Conservation (phyloP, 2,113 vertebrate genomes). For the Opisthocomus hoazin region DNA sequence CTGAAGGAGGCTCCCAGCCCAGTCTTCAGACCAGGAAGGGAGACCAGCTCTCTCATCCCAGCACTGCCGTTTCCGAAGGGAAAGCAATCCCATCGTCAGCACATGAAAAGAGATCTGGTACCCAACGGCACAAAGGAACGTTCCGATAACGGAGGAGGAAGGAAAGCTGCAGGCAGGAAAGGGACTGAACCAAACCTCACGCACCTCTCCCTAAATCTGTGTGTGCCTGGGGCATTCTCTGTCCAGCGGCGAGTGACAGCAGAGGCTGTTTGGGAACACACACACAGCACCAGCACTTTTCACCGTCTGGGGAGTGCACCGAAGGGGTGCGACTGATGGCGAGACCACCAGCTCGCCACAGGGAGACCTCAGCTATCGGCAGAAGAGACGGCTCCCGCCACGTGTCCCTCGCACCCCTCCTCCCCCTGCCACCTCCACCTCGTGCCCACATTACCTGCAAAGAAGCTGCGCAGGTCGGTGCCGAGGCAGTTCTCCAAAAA, state of each 20-base stretch:
- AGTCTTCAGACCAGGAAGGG: background rate
- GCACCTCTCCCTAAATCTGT: background rate
- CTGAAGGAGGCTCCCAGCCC: background rate
- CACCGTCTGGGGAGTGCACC: background rate
- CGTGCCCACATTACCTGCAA: slow-evolving; percentile 80
- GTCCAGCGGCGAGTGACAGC: background rate
- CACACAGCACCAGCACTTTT: background rate
- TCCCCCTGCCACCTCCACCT: background rate
- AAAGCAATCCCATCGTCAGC: background rate
- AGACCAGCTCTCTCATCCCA: background rate
- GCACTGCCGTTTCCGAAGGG: background rate
- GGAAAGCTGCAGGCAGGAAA: background rate
- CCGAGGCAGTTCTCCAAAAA: slow-evolving; percentile 92
- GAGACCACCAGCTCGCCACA: background rate
- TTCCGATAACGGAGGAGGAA: background rate
- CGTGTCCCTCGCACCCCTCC: background rate
- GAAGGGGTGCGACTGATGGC: background rate
- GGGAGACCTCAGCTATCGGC: background rate
- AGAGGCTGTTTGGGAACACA: background rate
- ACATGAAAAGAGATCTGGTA: background rate
- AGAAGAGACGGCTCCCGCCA: background rate
- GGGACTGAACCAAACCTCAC: background rate
- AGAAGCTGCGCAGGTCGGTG: slow-evolving; percentile 88
- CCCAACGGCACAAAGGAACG: background rate
- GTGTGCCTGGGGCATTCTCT: background rate